phyloP scores from a whole-genome alignment of 2,113 vertebrate species.

The Barnardius zonarius region DNA sequence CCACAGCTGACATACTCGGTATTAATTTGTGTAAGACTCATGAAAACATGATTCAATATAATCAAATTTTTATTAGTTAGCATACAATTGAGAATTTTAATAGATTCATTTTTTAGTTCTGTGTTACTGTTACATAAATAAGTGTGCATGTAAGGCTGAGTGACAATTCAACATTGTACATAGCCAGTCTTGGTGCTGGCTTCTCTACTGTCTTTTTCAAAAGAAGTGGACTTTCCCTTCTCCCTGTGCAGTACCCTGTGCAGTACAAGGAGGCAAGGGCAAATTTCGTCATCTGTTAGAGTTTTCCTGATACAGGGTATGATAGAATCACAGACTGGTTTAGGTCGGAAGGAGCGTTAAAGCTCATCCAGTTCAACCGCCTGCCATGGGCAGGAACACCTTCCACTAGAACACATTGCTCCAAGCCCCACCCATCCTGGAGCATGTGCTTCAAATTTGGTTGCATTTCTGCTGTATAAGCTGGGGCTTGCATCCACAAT shows the following conservation, averaged over 20 bases:
- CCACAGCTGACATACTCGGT: fast-evolving
- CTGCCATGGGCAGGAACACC: neutral
- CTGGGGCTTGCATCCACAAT: neutral
- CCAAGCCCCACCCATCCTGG: neutral
- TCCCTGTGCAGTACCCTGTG: neutral
- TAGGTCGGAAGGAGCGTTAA: neutral
- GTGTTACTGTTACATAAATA: neutral
- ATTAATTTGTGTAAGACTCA: neutral
- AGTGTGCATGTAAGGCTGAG: neutral
- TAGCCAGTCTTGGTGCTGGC: neutral
- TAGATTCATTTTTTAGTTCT: neutral
- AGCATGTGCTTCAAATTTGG: neutral
- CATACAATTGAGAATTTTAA: neutral
- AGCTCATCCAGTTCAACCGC: neutral
- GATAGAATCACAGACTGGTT: neutral
- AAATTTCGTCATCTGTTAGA: neutral
- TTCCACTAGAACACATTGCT: neutral
- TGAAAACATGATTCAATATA: neutral
- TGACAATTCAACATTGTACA: neutral
- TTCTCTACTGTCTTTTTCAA: neutral
- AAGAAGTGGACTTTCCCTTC: neutral
- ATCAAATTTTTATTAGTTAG: neutral
- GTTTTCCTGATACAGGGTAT: neutral
- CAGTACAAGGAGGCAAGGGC: neutral
- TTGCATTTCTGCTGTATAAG: neutral